A percentile compares a stretch with the other conserved stretches of the same genome.
These are phyloP conservation scores for Aptenodytes forsteri DNA, from an alignment of 2,113 vertebrate genomes.

Conservation along the genomic window DNA sequence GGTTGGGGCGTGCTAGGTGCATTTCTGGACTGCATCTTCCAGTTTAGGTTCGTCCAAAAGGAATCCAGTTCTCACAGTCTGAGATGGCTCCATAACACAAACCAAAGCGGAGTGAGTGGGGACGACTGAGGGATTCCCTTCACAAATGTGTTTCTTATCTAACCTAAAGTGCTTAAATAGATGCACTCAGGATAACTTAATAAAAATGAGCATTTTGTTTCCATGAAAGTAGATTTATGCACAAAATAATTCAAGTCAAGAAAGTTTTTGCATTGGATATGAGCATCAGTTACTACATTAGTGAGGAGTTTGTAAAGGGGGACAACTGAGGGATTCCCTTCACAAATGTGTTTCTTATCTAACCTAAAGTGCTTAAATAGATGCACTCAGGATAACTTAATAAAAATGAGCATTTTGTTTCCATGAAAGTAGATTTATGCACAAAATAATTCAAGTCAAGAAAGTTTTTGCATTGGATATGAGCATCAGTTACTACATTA, in stretches of 20 bases:
- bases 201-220: not conserved
- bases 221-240: not conserved
- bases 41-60: not conserved
- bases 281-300: not conserved
- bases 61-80: not conserved
- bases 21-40: not conserved
- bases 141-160: rapidly evolving
- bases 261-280: not conserved
- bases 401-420: not conserved
- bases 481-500: not conserved
- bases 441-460: not conserved
- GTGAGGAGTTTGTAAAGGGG: not conserved
- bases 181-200: not conserved
- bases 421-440: not conserved
- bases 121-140: not conserved
- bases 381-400: not conserved
- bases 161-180: not conserved
- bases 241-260: not conserved
- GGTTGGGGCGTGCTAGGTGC: rapidly evolving
- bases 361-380: not conserved
- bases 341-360: rapidly evolving
- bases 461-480: not conserved
- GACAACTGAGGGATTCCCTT: not conserved
- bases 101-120: not conserved
- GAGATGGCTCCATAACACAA: not conserved